A percentile compares a stretch with the other conserved stretches of the same genome.
These are phyloP conservation scores for Drosophila cardini DNA, from an alignment of 1,140 invertebrate genomes.

Conservation along the genomic window DNA sequence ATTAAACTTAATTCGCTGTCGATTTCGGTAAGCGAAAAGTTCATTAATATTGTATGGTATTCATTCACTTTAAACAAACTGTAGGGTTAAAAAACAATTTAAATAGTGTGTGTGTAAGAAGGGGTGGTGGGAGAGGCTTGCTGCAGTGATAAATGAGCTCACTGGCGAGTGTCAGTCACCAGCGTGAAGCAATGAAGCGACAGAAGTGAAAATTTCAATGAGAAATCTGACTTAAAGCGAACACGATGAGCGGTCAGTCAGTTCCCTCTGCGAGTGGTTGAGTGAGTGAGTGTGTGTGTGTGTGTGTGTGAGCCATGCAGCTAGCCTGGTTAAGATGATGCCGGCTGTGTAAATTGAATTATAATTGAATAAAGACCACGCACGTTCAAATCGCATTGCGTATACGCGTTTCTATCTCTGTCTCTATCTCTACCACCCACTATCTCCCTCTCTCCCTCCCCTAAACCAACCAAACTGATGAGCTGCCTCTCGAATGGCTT, in stretches of 20 bases:
- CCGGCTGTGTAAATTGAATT: constrained; percentile 56
- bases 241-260: constrained; percentile 19
- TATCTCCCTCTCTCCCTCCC: not conserved
- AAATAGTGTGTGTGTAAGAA: constrained; percentile 20
- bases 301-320: constrained; percentile 22
- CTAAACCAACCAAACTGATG: too few species aligned
- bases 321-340: constrained; percentile 30
- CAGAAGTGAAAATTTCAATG: constrained; percentile 59
- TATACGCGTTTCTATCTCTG: not conserved
- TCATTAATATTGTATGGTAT: constrained; percentile 62
- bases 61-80: constrained; percentile 54
- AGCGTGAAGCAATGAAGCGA: constrained; percentile 59
- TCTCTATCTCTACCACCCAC: not conserved
- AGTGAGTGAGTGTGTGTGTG: constrained; percentile 2
- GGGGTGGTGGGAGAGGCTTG: not conserved
- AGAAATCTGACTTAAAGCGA: constrained; percentile 38
- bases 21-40: constrained; percentile 21
- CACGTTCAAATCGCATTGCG: constrained; percentile 8
- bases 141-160: constrained; percentile 69
- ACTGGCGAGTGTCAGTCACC: constrained; percentile 61
- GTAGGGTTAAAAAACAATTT: constrained; percentile 36
- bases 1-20: constrained; percentile 70
- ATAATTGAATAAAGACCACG: constrained; percentile 69
- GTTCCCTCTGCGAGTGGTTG: not conserved
- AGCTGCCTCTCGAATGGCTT: constrained; percentile 13